Conservation (phyloP, 2,797 vertebrate genomes). For the Fistularia tabacaria region DNA sequence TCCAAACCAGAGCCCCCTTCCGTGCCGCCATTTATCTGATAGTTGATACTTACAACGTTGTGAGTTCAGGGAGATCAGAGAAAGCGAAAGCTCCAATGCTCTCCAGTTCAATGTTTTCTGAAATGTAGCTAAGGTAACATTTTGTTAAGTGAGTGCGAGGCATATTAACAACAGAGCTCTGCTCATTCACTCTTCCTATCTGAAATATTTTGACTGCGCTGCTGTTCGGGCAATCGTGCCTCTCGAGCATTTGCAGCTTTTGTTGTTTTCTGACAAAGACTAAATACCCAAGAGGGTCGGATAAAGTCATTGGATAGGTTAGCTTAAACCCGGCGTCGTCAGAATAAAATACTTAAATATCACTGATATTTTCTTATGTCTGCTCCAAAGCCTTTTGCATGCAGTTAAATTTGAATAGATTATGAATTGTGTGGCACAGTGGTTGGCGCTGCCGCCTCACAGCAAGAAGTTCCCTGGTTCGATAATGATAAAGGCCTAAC, state of each 20-base stretch:
- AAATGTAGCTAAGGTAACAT: constrained; percentile 53
- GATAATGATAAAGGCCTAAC: no score
- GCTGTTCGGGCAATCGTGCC: constrained; percentile 17
- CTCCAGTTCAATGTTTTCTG: constrained; percentile 60
- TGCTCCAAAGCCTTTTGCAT: no score
- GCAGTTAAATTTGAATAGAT: no score
- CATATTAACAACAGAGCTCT: not conserved
- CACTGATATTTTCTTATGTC: no score
- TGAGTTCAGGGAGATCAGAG: constrained; percentile 65
- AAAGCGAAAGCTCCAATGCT: constrained; percentile 65
- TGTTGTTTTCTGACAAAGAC: constrained; percentile 45
- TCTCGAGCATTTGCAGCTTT: constrained; percentile 24
- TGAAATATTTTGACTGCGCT: constrained; percentile 27
- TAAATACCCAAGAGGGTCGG: constrained; percentile 16
- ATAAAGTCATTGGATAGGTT: no score
- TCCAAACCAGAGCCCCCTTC: not conserved
- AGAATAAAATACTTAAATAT: no score
- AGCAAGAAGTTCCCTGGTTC: no score
- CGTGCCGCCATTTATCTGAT: no score
- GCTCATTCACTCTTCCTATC: constrained; percentile 10
- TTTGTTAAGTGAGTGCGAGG: not conserved
- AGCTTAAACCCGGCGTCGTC: no score
- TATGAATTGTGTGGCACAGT: no score
- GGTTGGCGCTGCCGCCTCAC: no score
- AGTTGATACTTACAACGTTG: constrained; percentile 62